phyloP scores from a whole-genome alignment of 2,797 vertebrate species.

The Myotis vivesi region DNA sequence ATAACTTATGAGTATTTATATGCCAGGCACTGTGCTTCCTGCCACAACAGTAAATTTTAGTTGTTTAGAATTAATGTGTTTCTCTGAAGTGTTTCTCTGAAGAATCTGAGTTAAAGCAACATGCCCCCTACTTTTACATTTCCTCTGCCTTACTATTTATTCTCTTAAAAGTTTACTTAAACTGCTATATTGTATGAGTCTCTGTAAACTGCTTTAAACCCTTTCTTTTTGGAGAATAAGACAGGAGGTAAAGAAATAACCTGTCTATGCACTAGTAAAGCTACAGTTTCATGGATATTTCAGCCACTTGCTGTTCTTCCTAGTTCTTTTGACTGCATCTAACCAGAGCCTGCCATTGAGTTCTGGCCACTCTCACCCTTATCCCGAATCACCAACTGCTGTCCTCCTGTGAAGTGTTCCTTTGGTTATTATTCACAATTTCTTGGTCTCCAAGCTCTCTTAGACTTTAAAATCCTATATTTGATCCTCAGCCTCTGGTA shows the following conservation, averaged over 20 bases:
- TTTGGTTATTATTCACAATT: neutral
- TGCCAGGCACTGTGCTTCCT: neutral
- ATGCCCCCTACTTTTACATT: neutral
- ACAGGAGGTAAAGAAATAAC: neutral
- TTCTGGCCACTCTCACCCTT: neutral
- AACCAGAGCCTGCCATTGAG: accelerated
- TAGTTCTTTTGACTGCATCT: neutral
- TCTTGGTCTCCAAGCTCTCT: neutral
- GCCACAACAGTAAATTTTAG: neutral
- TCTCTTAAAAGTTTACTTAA: neutral
- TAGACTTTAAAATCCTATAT: neutral
- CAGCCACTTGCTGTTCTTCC: neutral
- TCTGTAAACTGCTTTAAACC: neutral
- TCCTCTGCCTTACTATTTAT: neutral
- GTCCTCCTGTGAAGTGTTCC: neutral
- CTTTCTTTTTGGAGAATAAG: neutral
- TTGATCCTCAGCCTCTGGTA: neutral
- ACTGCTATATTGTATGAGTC: neutral
- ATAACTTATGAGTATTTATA: neutral
- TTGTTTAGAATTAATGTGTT: neutral
- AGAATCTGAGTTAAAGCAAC: neutral
- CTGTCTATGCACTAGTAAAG: neutral
- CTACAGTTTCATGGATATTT: neutral
- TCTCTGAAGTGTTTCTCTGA: neutral
- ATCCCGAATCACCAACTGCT: neutral